These are phyloP conservation scores for Phylloscopus collybita DNA, from an alignment of 2,797 vertebrate genomes.

Conservation along the genomic window DNA sequence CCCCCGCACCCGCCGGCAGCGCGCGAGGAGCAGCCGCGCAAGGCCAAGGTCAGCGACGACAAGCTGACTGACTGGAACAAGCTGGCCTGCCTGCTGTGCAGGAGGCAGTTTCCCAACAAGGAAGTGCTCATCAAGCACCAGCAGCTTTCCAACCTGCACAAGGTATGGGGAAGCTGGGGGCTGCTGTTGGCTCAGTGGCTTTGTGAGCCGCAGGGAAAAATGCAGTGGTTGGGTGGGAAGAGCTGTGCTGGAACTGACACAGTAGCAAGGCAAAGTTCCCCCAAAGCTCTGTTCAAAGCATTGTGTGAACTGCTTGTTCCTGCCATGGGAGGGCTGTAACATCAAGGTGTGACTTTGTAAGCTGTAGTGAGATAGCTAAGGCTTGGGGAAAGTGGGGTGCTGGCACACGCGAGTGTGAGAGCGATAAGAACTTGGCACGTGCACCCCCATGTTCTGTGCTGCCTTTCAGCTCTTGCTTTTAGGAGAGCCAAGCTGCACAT, in stretches of 20 bases:
- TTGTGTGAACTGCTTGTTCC: conserved; percentile 40
- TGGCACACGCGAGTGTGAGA: neutral
- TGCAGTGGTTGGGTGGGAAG: neutral
- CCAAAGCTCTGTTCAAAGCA: neutral
- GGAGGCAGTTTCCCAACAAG: conserved; percentile 96
- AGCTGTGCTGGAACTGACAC: neutral
- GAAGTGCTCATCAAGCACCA: conserved; percentile 94
- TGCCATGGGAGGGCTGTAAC: neutral
- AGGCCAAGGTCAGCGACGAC: conserved; percentile 83
- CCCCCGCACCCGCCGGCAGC: conserved; percentile 42
- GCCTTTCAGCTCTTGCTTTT: conserved; percentile 5
- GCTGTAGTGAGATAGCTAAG: neutral
- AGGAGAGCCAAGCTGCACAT: neutral
- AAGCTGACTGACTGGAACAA: conserved; percentile 98
- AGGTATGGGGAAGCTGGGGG: conserved; percentile 76
- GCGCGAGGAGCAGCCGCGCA: conserved; percentile 72
- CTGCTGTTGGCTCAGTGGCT: neutral
- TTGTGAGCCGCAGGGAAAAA: neutral
- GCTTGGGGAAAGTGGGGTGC: neutral
- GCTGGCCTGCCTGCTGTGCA: conserved; percentile 94
- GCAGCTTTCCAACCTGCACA: conserved; percentile 96
- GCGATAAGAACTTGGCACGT: neutral
- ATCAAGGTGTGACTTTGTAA: conserved; percentile 34
- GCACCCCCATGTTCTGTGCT: neutral
- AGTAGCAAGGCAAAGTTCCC: neutral